Evolutionary conservation across 2,113 vertebrate genomes (phyloP), one percentile per base, ranked within the genome.

Genomic region (Periophthalmus modestus): DNA sequence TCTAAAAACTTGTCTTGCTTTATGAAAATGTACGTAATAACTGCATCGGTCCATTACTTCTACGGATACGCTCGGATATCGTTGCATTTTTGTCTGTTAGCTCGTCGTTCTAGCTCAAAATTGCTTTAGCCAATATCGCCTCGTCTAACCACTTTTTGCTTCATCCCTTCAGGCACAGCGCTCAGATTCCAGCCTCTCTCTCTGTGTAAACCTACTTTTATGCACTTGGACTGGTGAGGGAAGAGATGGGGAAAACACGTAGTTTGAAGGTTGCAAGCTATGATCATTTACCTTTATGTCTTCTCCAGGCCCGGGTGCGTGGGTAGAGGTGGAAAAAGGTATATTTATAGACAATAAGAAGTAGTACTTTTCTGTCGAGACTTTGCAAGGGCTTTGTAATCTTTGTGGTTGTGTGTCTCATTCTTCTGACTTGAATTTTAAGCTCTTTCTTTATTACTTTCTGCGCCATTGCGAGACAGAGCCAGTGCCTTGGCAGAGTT

Each of bases 281-380:
- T 63, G 50, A 50, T 81, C 0, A 13, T 58, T 59, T 66, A 61
- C 68, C 46, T 83, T 66, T 71, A 12, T 70, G 43, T 61, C 34
- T 55, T 59, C 23, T 63, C 11, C 24, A 66, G 52, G 66, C 80
- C 57, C 74, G 52, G 52, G 7, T 63, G 57, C 65, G 75, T 75
- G 77, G 73, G 71, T 10, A 39, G 68, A 63, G 39, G 70, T 24
- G 23, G 28, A 61, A 43, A 9, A 52, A 70, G 72, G 74, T 80
- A 77, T 72, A 71, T 69, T 85, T 84, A 82, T 72, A 74, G 73
- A 68, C 1, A 12, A 52, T 18, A 13, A 72, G 70, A 24, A 52
- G 48, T 24, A 28, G 68, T 75, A 50, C 72, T 83, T 87, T 83
- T 68, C 80, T 68, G 73, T 71, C 65, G 79, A 83, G 81, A 77